Evolutionary conservation across 2,113 vertebrate species (phyloP).

Genomic region (Limnothrissa miodon): DNA sequence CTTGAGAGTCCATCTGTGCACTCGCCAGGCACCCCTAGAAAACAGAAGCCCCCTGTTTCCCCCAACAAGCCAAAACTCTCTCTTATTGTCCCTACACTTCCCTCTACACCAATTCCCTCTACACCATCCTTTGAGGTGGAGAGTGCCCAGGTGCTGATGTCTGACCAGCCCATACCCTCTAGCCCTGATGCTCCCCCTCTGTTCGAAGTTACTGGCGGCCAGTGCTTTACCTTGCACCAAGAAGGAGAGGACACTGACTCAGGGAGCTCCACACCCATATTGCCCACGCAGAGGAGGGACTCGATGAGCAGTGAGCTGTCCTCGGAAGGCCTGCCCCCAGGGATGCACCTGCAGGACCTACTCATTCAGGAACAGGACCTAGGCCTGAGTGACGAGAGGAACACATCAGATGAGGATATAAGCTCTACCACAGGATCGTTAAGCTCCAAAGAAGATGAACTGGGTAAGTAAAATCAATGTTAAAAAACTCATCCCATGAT

Average conservation of each 20-base stretch:
- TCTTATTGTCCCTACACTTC: slow-evolving; percentile 69
- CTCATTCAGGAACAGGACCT: slow-evolving; percentile 48
- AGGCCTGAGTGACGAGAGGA: slow-evolving; percentile 57
- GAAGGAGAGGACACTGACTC: slow-evolving; percentile 57
- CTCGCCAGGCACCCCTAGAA: slow-evolving; percentile 52
- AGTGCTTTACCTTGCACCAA: neutral
- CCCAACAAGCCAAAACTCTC: slow-evolving; percentile 82
- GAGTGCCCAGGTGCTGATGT: neutral
- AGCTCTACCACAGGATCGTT: slow-evolving; percentile 47
- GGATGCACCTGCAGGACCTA: slow-evolving; percentile 19
- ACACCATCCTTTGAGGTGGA: neutral
- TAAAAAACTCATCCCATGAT: too few species aligned
- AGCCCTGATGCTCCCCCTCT: neutral
- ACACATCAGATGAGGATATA: slow-evolving; percentile 61
- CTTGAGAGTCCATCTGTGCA: slow-evolving; percentile 7
- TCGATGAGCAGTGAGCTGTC: slow-evolving; percentile 53
- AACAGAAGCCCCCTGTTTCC: slow-evolving; percentile 77
- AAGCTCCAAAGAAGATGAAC: slow-evolving; percentile 57
- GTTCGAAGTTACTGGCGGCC: neutral
- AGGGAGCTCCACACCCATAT: slow-evolving; percentile 55
- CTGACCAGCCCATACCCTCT: neutral
- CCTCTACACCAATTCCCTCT: slow-evolving; percentile 25
- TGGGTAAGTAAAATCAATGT: slow-evolving; percentile 66
- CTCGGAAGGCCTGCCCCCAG: slow-evolving; percentile 47
- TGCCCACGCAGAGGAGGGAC: slow-evolving; percentile 62